Percentiles rank a stretch among this genome's conserved stretches.
phyloP scores from a whole-genome alignment of 2,888 invertebrate species.

The Pegoplata infirma region DNA sequence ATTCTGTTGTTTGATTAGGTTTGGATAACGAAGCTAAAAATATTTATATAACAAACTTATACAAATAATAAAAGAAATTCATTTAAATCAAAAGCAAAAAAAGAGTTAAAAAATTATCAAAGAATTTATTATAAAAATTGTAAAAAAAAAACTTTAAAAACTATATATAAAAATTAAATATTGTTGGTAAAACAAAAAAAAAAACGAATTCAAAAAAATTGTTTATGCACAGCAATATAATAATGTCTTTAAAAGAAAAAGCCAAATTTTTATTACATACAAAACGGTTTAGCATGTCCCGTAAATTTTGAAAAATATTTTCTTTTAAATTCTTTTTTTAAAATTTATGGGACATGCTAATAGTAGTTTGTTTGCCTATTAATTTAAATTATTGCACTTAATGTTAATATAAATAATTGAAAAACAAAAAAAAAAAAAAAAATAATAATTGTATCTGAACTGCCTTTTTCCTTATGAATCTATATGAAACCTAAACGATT shows the following conservation, averaged over 20 bases:
- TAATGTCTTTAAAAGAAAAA: slow-evolving; percentile 53
- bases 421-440: not conserved
- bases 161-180: slow-evolving; percentile 27
- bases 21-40: slow-evolving; percentile 56
- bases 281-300: slow-evolving; percentile 58
- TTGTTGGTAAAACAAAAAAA: slow-evolving; percentile 16
- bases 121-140: slow-evolving; percentile 10
- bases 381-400: slow-evolving; percentile 42
- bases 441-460: slow-evolving; percentile 57
- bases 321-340: not conserved
- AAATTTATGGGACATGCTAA: slow-evolving; percentile 56
- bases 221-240: slow-evolving; percentile 56
- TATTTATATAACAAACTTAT: slow-evolving; percentile 57
- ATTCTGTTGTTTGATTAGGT: slow-evolving; percentile 77
- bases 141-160: slow-evolving; percentile 15
- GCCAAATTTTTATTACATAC: slow-evolving; percentile 43
- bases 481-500: slow-evolving; percentile 8
- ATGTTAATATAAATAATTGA: slow-evolving; percentile 53
- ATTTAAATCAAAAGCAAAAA: slow-evolving; percentile 13
- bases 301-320: slow-evolving; percentile 24
- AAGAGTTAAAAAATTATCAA: not conserved
- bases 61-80: slow-evolving; percentile 44
- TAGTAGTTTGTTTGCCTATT: not conserved
- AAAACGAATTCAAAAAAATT: slow-evolving; percentile 17
- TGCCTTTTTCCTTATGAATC: slow-evolving; percentile 62